These are phyloP conservation scores for Malachius bipustulatus DNA, from an alignment of 2,888 invertebrate species.

Conservation along the genomic window DNA sequence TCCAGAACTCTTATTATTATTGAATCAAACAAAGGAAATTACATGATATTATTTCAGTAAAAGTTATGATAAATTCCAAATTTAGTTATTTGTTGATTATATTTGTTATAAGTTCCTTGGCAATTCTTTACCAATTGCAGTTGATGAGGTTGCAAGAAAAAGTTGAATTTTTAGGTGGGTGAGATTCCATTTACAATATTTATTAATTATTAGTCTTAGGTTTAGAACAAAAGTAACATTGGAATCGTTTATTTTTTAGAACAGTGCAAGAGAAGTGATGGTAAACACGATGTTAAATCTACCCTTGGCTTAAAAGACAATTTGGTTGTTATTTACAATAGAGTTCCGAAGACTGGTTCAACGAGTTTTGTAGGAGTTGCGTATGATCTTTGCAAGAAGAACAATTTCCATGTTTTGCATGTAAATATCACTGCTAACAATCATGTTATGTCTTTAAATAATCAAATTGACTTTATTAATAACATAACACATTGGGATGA, in stretches of 20 bases:
- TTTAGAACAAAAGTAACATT: constrained; percentile 5
- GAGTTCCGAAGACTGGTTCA: constrained; percentile 95
- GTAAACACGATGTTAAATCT: constrained; percentile 6
- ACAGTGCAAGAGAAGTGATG: constrained; percentile 7
- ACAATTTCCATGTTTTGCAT: constrained; percentile 76
- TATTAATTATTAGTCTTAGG: background rate
- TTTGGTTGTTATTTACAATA: constrained; percentile 80
- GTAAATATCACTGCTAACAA: constrained; percentile 93
- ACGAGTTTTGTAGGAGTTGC: constrained; percentile 90
- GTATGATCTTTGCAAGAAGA: constrained; percentile 74
- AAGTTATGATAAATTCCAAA: constrained; percentile 4
- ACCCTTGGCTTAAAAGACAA: constrained; percentile 46
- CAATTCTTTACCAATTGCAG: constrained; percentile 27
- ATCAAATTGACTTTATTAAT: constrained; percentile 79
- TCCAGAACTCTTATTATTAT: too few species aligned
- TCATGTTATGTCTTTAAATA: constrained; percentile 86
- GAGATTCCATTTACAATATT: background rate
- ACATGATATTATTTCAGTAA: too few species aligned
- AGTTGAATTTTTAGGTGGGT: constrained; percentile 22
- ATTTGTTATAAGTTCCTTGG: constrained; percentile 21
- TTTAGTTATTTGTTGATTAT: constrained; percentile 19
- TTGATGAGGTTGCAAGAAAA: constrained; percentile 24
- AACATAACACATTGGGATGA: constrained; percentile 84
- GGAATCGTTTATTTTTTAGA: constrained; percentile 1
- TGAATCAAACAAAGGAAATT: too few species aligned